Percentiles rank a stretch among this genome's conserved stretches.
Conservation (phyloP, 1,140 invertebrate species). For the Eufriesea mexicana region DNA sequence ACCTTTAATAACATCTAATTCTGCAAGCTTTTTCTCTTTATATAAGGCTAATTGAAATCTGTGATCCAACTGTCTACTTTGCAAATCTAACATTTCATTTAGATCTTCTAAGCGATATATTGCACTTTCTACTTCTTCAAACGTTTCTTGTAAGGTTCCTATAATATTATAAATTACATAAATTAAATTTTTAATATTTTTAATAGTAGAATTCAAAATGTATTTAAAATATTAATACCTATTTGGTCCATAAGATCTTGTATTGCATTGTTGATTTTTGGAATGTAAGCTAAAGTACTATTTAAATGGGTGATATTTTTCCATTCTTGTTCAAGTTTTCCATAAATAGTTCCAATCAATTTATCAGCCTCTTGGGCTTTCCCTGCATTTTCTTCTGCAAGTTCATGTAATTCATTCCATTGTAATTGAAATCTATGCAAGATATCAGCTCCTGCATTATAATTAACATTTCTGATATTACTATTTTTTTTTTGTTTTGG, state of each 20-base stretch:
- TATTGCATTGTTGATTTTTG: conserved; percentile 84
- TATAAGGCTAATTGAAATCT: conserved; percentile 86
- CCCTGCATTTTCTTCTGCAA: conserved; percentile 85
- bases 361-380: conserved; percentile 84
- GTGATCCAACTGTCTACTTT: conserved; percentile 85
- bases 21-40: conserved; percentile 85
- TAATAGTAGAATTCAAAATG: not conserved
- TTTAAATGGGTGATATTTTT: conserved; percentile 83
- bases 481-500: conserved; percentile 71
- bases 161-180: conserved; percentile 52
- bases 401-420: conserved; percentile 86
- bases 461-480: conserved; percentile 79
- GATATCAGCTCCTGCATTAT: conserved; percentile 84
- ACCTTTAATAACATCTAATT: conserved; percentile 85
- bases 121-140: conserved; percentile 85
- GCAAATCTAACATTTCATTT: conserved; percentile 86
- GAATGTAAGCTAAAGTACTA: conserved; percentile 83
- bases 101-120: conserved; percentile 85
- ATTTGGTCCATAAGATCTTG: conserved; percentile 85
- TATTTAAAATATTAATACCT: conserved; percentile 72
- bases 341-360: conserved; percentile 83
- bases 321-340: conserved; percentile 83
- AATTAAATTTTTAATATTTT: not conserved
- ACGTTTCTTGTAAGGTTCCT: conserved; percentile 85
- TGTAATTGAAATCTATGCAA: conserved; percentile 85